Base-by-base conservation (phyloP, 2,888 invertebrate genomes). In the Nomada hirtipes region DNA sequence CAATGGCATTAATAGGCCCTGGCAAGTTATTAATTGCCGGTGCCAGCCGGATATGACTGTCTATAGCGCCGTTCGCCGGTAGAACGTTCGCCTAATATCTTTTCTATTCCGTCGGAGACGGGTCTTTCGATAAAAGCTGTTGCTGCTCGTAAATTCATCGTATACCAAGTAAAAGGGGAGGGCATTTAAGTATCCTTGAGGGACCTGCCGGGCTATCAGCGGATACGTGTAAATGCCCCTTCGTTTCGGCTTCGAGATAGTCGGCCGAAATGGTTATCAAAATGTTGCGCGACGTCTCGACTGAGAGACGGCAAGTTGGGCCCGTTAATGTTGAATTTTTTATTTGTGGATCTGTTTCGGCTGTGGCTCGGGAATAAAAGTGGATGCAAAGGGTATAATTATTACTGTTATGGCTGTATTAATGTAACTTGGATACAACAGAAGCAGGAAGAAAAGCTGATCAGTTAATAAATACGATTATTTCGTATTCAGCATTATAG, bases 1-100 rank as follows among this genome's bases (percentile, higher is more conserved):
- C 93, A 93, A 93, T 93, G 91, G 93, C 93, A 93, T 93, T 93
- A 93, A 93, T 92, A 92, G 92, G 92, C 91, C 88, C 91, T 89
- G 91, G 89, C 91, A 92, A 93, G 93, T 93, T 93, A 93, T 93
- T 93, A 93, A 93, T 93, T 92, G 92, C 92, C 91, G 90, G 90
- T 92, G 88, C 91, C 91, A 92, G 92, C 93, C 93, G 93, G 93
- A 93, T 93, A 92, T 92, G 92, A 93, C 91, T 91, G 92, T 92
- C 93, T 91, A 93, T 93, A 93, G 92, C 91, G 89, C 87, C 91
- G 89, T 88, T 90, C 89, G 86, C 72, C 77, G 77, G 76, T 83
- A 85, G 87, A 86, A 89, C 88, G 88, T 69, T 69, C 89, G 88
- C 89, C 90, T 91, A 91, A 91, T 90, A 91, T 88, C 89, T 88